These are phyloP conservation scores for Chauna torquata DNA, from an alignment of 2,113 vertebrate genomes.

Conservation along the genomic window DNA sequence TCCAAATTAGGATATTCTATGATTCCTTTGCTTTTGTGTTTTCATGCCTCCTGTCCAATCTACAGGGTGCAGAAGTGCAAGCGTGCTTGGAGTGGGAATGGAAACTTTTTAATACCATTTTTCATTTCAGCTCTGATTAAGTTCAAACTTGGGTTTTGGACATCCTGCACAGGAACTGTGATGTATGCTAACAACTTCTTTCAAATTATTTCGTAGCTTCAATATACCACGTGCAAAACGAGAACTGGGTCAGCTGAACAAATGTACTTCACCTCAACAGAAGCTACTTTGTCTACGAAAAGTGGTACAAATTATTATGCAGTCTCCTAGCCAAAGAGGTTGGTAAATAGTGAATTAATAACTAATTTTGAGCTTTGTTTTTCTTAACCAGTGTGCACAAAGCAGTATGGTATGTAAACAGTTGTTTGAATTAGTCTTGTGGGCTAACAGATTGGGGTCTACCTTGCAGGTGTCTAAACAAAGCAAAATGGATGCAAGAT, in stretches of 20 bases:
- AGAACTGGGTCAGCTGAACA: constrained; percentile 91
- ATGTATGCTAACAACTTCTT: not conserved
- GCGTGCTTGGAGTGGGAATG: not conserved
- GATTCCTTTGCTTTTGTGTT: not conserved
- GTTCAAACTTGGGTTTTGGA: not conserved
- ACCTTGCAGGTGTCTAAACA: not conserved
- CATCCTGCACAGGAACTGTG: not conserved
- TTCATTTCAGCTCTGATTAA: not conserved
- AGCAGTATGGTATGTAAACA: not conserved
- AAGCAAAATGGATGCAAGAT: not conserved
- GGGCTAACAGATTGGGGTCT: not conserved
- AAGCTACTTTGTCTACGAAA: constrained; percentile 90
- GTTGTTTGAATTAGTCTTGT: not conserved
- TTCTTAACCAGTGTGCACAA: not conserved
- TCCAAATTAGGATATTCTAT: too few species aligned
- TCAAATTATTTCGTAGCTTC: constrained; percentile 77
- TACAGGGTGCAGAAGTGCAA: not conserved
- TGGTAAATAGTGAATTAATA: constrained; percentile 11
- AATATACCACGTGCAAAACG: constrained; percentile 93
- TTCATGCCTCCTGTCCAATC: not conserved
- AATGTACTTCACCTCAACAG: constrained; percentile 90
- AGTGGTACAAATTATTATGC: constrained; percentile 88
- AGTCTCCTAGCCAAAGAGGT: constrained; percentile 88
- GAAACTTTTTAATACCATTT: not conserved
- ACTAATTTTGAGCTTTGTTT: not conserved